Base-by-base conservation (phyloP, 53 echinoderm and acorn worm species). In the Temnopleurus reevesii region DNA sequence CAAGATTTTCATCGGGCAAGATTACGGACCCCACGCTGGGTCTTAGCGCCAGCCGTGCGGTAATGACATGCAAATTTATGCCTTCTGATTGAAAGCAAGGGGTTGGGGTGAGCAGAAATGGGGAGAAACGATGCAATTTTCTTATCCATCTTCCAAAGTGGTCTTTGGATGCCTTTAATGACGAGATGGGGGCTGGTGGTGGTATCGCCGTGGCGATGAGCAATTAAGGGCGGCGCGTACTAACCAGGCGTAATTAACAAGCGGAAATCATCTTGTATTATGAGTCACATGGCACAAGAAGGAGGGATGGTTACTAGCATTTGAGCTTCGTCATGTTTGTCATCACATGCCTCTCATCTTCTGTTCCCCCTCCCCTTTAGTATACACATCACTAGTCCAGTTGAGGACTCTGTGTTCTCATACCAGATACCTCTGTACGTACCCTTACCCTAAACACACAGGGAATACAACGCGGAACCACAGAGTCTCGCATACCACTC, bases 201-300 rank as follows among this genome's bases (percentile, higher is more conserved):
- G 71, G 71, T 71, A 71, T 71, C n/a, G 38, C 47, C 34, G 71
- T 47, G 31, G 34, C 34, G 53, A 55, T 66, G 88, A 65, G 88
- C 88, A 87, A 87, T 87, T 66, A 87, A 33, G 66, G 88, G 71
- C 88, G 53, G 65, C 46, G 65, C 44, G 71, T n/a, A 51, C 46
- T 51, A 87, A 87, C 88, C 88, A 87, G 88, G 88, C 88, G 88
- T 66, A 66, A 66, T 87, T 87, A 87, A 87, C 53, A 87, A 46
- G 88, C 71, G 71, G 88, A 87, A 86, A 87, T 87, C 88, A 87
- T 87, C 88, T 46, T 51, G 53, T 87, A 47, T 66, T 66, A 66
- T 87, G 88, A 87, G 47, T 87, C 88, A 87, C 53, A 34, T 4
- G 15, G 35, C 56, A 54, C 56, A 61, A 60, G 63, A 86, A 34